Evolutionary conservation across 2,797 vertebrate genomes (phyloP).

Genomic region (Oreochromis mossambicus): DNA sequence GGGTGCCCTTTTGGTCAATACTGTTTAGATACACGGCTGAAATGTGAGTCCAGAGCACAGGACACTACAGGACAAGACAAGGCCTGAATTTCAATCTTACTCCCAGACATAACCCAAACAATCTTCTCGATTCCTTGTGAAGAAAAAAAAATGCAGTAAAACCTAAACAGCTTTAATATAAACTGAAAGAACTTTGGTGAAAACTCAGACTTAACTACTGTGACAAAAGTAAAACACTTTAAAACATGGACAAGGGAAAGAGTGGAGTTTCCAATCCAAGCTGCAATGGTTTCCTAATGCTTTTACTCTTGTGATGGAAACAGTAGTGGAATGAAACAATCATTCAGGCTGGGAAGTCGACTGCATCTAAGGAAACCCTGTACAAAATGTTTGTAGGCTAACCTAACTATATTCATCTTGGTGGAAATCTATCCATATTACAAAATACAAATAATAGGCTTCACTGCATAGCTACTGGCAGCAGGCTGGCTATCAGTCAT

Average conservation of each 20-base stretch:
- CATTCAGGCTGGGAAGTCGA: not conserved
- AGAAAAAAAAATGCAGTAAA: not conserved
- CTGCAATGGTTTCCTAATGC: conserved; percentile 45
- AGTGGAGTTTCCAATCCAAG: conserved; percentile 48
- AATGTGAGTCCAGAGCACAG: conserved; percentile 45
- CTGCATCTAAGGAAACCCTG: not conserved
- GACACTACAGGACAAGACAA: conserved; percentile 39
- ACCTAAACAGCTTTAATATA: conserved; percentile 21
- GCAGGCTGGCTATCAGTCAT: not conserved
- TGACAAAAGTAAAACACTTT: conserved; percentile 1
- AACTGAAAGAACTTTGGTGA: not conserved
- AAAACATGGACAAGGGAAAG: not conserved
- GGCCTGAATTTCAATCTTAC: conserved; percentile 19
- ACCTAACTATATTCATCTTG: not conserved
- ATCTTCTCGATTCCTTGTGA: not conserved
- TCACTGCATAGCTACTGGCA: not conserved
- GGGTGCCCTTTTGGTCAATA: conserved; percentile 58
- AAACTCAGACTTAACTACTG: not conserved
- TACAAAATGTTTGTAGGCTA: not conserved
- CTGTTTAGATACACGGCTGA: conserved; percentile 55
- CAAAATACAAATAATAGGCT: not conserved
- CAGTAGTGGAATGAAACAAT: not conserved
- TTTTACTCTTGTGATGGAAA: conserved; percentile 9
- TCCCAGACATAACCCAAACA: conserved; percentile 14
- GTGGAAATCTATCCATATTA: not conserved